Evolutionary conservation across 1,140 invertebrate species (phyloP).

Genomic region (Diploscapter pachys): DNA sequence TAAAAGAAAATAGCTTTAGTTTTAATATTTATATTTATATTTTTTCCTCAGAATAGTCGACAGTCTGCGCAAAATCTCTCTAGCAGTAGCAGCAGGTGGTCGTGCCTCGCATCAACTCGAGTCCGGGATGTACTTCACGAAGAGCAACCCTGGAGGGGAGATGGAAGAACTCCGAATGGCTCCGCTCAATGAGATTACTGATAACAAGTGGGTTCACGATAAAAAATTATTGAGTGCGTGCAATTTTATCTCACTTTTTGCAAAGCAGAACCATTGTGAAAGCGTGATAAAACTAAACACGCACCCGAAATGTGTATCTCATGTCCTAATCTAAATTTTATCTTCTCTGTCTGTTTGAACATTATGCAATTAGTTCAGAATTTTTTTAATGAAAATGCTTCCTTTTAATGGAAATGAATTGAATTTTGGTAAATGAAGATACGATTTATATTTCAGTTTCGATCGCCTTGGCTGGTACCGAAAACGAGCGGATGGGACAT

Average conservation of each 20-base stretch:
- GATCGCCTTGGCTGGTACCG: conserved; percentile 41
- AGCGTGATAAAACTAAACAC: too few species aligned
- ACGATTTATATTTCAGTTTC: conserved; percentile 22
- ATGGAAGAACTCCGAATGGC: conserved; percentile 35
- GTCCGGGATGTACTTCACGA: conserved; percentile 38
- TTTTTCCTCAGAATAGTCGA: conserved; percentile 18
- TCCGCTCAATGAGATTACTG: conserved; percentile 37
- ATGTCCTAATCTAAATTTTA: too few species aligned
- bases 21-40: neutral
- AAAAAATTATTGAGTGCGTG: too few species aligned
- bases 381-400: too few species aligned
- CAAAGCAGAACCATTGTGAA: too few species aligned
- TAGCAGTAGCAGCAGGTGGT: conserved; percentile 38
- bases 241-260: too few species aligned
- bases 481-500: conserved; percentile 19
- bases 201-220: conserved; percentile 32
- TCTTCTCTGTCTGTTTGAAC: too few species aligned
- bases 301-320: too few species aligned
- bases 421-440: too few species aligned
- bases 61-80: conserved; percentile 14
- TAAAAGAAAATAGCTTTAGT: neutral
- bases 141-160: conserved; percentile 33
- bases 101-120: conserved; percentile 37
- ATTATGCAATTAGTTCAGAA: too few species aligned
- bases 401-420: too few species aligned